Conservation (phyloP, 2,113 vertebrate genomes). For the Spheniscus mendiculus region DNA sequence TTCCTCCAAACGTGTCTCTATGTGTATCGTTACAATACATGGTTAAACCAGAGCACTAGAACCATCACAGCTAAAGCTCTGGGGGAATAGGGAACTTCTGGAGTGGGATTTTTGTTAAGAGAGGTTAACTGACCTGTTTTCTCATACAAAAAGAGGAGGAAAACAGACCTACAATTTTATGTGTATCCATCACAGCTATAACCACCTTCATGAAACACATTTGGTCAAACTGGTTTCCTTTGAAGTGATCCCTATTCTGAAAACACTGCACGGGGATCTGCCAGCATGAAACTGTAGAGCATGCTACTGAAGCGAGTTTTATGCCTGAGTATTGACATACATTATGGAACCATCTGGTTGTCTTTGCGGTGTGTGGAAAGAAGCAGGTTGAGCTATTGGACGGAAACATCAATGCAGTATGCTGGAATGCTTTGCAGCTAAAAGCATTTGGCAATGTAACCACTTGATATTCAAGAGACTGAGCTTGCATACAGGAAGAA, state of each 20-base stretch:
- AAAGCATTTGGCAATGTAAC: neutral
- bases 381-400: neutral
- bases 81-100: accelerated
- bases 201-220: neutral
- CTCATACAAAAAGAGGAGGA: neutral
- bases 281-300: neutral
- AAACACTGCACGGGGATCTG: neutral
- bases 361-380: neutral
- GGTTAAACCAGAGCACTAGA: neutral
- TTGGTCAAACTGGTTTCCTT: neutral
- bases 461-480: neutral
- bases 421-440: neutral
- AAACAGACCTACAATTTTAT: neutral
- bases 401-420: neutral
- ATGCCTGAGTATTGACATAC: neutral
- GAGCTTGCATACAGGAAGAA: neutral
- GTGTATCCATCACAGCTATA: neutral
- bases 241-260: neutral
- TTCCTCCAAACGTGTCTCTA: accelerated
- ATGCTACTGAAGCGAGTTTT: neutral
- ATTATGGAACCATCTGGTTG: neutral
- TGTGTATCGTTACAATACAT: neutral
- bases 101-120: neutral
- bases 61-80: neutral
- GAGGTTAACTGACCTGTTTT: neutral